Base-by-base conservation (phyloP, 2,888 invertebrate species). In the Carterocephalus palaemon region DNA sequence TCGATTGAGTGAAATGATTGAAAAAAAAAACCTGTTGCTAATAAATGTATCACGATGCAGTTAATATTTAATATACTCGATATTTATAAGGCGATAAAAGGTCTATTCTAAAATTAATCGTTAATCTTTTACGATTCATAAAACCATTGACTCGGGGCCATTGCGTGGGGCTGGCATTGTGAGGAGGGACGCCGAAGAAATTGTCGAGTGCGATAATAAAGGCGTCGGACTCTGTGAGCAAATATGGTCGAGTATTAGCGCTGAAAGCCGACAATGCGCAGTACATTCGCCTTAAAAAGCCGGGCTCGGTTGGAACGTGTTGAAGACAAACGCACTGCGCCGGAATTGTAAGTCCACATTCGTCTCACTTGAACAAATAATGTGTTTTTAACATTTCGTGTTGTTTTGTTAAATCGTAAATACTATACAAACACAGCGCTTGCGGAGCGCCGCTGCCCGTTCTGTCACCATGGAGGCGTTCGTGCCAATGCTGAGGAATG, bases 341-440 rank as follows among this genome's bases (percentile, higher is more conserved):
- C 73, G 66, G 75, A 73, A 80, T 80, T 80, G 75, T 81, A 78
- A 79, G 78, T 71, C 69, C 75, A 72, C 83, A 85, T 86, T 86
- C 82, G 86, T 86, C 85, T 75, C 86, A 85, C 70, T 74, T 67
- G 75, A 75, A 75, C 85, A 84, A 84, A 84, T 84, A 84, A 84
- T 84, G 83, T 85, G 86, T 85, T 85, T 85, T 86, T 83, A 85
- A 86, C 85, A 82, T 85, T 82, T 83, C 83, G 74, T 80, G 82
- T 84, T 85, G 86, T 86, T 86, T 86, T 84, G 86, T 85, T 82
- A 80, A 80, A 85, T 85, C 85, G 84, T 86, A 86, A 85, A 86
- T 78, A 80, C 82, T 82, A 80, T 67, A 69, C 79, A 85, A 85
- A 85, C 74, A 84, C 70, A 66, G 60, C 61, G 56, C 47, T 47